Evolutionary conservation across 2,888 invertebrate genomes (phyloP).

Genomic region (Cosmia pyralina): DNA sequence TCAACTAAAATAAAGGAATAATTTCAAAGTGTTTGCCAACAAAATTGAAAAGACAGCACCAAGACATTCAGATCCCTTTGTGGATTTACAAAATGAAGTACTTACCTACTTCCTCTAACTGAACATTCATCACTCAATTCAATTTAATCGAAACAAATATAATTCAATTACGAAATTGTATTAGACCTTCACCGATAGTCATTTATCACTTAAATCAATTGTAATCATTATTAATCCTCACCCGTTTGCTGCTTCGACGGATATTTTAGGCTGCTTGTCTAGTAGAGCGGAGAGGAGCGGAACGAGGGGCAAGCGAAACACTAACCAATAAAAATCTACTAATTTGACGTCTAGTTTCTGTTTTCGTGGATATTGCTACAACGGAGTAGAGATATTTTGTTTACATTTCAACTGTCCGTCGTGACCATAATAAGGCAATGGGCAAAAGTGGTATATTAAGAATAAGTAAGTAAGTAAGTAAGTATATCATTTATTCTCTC

Average conservation of each 20-base stretch:
- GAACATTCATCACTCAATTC: constrained; percentile 21
- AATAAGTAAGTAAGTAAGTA: no score
- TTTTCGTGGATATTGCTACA: no score
- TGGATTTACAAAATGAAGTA: constrained; percentile 4
- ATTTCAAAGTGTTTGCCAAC: constrained; percentile 6
- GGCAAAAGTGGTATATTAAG: no score
- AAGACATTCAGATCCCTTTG: background rate
- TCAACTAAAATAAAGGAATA: constrained; percentile 20
- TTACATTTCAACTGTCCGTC: no score
- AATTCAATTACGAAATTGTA: constrained; percentile 32
- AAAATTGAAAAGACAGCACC: constrained; percentile 12
- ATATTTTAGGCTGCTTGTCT: background rate
- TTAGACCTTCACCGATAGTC: background rate
- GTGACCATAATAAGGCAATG: no score
- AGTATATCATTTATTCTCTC: no score
- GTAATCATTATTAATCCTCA: constrained; percentile 13
- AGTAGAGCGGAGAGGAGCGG: background rate
- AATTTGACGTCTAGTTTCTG: no score
- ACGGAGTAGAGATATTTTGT: no score
- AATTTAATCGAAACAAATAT: constrained; percentile 12
- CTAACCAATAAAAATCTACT: no score
- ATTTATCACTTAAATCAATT: constrained; percentile 32
- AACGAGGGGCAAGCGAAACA: background rate
- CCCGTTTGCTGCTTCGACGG: background rate
- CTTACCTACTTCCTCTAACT: background rate